Evolutionary conservation across 2,113 vertebrate genomes (phyloP).

Genomic region (Apaloderma vittatum): DNA sequence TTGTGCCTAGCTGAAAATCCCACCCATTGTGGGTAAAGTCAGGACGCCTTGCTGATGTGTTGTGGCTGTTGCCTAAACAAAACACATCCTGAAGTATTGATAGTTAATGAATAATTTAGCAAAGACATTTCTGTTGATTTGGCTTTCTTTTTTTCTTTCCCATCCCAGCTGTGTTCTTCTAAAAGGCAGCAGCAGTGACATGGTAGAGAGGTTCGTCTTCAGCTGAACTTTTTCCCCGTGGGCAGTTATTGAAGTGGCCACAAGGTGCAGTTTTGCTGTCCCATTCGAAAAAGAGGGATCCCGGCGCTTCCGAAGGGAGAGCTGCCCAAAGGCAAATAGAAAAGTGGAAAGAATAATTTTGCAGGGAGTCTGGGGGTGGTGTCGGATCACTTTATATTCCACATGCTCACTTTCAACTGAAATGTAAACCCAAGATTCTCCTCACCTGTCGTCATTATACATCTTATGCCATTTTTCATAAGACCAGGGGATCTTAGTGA

Average conservation of each 20-base stretch:
- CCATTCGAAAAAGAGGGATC: background rate
- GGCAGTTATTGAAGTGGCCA: background rate
- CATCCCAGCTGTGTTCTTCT: background rate
- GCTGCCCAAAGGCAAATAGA: background rate
- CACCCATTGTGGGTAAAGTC: accelerated
- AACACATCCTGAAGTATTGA: background rate
- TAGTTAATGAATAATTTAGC: background rate
- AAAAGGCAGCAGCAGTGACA: background rate
- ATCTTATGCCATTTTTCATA: conserved; percentile 36
- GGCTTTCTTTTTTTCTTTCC: accelerated
- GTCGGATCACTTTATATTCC: background rate
- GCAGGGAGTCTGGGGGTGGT: background rate
- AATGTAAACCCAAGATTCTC: conserved; percentile 11
- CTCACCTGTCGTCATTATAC: conserved; percentile 54
- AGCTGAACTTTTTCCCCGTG: background rate
- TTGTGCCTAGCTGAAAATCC: background rate
- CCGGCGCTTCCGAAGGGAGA: background rate
- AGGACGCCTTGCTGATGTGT: background rate
- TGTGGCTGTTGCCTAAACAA: background rate
- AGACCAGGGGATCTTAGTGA: conserved; percentile 14
- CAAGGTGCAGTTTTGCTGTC: background rate
- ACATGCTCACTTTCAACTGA: background rate
- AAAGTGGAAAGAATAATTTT: background rate
- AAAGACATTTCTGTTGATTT: background rate
- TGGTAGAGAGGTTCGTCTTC: background rate